Percentiles rank a stretch among this genome's conserved stretches.
phyloP scores from a whole-genome alignment of 2,113 vertebrate species.

The Corynorhinus townsendii region DNA sequence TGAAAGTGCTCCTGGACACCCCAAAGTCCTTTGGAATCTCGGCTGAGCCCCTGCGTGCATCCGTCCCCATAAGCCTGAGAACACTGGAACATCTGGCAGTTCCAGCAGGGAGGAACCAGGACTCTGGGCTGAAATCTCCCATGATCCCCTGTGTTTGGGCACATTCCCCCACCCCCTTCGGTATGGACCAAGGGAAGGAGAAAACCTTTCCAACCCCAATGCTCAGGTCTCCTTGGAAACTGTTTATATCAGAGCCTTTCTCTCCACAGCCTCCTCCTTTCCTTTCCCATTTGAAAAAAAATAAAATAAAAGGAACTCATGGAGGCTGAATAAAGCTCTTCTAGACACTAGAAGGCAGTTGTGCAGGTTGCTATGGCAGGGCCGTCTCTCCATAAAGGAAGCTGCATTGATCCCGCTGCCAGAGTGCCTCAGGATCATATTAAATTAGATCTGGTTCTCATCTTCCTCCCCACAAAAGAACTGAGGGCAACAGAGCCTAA shows the following conservation, averaged over 20 bases:
- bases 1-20: background rate
- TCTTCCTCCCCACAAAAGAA: background rate
- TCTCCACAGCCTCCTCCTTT: slow-evolving; percentile 47
- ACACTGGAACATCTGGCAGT: slow-evolving; percentile 87
- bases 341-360: slow-evolving; percentile 75
- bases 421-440: slow-evolving; percentile 73
- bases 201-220: slow-evolving; percentile 76
- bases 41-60: slow-evolving; percentile 40
- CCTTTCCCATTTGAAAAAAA: slow-evolving; percentile 29
- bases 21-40: background rate
- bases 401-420: slow-evolving; percentile 73
- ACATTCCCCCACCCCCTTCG: slow-evolving; percentile 70
- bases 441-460: slow-evolving; percentile 76
- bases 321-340: slow-evolving; percentile 76
- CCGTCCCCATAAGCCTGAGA: slow-evolving; percentile 64
- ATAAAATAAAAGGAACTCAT: slow-evolving; percentile 24
- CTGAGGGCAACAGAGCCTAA: background rate
- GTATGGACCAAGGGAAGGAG: slow-evolving; percentile 77
- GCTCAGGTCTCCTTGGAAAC: slow-evolving; percentile 84
- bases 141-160: slow-evolving; percentile 76
- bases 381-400: slow-evolving; percentile 84
- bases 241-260: slow-evolving; percentile 83
- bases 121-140: slow-evolving; percentile 81
- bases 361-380: slow-evolving; percentile 86
- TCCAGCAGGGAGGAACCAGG: slow-evolving; percentile 76